phyloP scores from a whole-genome alignment of 2,797 vertebrate species.

The Karalla daura region DNA sequence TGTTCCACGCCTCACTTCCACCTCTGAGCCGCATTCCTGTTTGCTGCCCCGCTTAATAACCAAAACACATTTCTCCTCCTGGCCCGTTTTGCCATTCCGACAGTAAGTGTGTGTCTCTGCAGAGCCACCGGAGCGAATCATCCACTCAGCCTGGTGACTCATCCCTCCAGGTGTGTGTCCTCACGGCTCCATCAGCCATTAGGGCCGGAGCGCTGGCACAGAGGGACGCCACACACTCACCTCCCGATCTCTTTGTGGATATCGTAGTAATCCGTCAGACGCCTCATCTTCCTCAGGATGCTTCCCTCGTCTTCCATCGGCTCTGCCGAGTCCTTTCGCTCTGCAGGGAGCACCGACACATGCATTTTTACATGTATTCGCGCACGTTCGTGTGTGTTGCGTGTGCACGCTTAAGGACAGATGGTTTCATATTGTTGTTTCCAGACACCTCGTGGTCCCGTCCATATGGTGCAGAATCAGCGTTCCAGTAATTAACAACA shows the following conservation, averaged over 20 bases:
- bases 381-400: constrained; percentile 15
- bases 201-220: background rate
- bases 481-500: constrained; percentile 29
- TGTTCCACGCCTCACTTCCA: too few relatives aligned
- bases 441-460: constrained; percentile 50
- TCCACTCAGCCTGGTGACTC: constrained; percentile 58
- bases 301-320: constrained; percentile 87
- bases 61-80: background rate
- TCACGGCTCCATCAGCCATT: constrained; percentile 27
- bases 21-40: background rate
- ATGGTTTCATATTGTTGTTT: constrained; percentile 64
- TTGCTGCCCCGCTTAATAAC: background rate
- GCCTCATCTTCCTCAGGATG: constrained; percentile 86
- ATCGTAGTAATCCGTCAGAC: constrained; percentile 91
- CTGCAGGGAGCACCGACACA: constrained; percentile 55
- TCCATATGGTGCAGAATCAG: constrained; percentile 56
- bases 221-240: constrained; percentile 69
- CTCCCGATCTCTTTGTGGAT: constrained; percentile 95
- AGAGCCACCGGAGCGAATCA: constrained; percentile 51
- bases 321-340: constrained; percentile 76
- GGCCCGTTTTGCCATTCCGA: background rate
- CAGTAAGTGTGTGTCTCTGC: constrained; percentile 28
- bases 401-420: constrained; percentile 57
- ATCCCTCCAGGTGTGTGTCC: constrained; percentile 47
- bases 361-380: constrained; percentile 13